A percentile compares a stretch with the other conserved stretches of the same genome.
These are phyloP conservation scores for Megalops atlanticus DNA, from an alignment of 2,113 vertebrate species.

Conservation along the genomic window DNA sequence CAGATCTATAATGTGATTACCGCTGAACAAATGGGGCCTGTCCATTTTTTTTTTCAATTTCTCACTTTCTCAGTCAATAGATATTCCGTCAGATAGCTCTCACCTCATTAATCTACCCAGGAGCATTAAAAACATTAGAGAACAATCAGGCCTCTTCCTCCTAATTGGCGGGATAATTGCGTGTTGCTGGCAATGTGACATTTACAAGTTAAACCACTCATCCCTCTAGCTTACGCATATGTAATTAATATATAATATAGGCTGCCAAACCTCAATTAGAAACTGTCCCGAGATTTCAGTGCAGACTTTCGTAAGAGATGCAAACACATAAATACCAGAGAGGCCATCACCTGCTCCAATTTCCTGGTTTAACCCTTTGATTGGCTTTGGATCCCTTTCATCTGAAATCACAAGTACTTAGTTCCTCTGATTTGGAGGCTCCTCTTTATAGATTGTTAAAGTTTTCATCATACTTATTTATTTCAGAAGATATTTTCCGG, in stretches of 20 bases:
- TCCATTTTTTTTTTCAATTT: conserved; percentile 1
- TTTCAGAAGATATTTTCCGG: neutral
- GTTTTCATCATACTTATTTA: neutral
- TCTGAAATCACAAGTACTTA: neutral
- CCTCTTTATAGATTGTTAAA: neutral
- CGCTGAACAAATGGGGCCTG: conserved; percentile 4
- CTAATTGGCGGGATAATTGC: conserved; percentile 9
- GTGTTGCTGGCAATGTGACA: neutral
- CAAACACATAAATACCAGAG: neutral
- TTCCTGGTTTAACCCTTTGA: conserved; percentile 13
- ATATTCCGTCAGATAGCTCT: conserved; percentile 5
- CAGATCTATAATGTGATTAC: conserved; percentile 22
- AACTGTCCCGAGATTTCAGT: neutral
- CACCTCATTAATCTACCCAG: conserved; percentile 11
- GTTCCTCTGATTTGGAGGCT: neutral
- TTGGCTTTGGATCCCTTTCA: neutral
- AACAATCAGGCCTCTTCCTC: neutral
- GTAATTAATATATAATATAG: conserved; percentile 8
- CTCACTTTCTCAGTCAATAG: neutral
- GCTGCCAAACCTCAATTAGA: neutral
- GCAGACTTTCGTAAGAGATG: neutral
- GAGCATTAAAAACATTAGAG: neutral
- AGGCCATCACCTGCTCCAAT: neutral
- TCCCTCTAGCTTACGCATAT: neutral
- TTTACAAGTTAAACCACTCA: conserved; percentile 3